These are phyloP conservation scores for Aplodontia rufa DNA, from an alignment of 2,113 vertebrate genomes.

Conservation along the genomic window DNA sequence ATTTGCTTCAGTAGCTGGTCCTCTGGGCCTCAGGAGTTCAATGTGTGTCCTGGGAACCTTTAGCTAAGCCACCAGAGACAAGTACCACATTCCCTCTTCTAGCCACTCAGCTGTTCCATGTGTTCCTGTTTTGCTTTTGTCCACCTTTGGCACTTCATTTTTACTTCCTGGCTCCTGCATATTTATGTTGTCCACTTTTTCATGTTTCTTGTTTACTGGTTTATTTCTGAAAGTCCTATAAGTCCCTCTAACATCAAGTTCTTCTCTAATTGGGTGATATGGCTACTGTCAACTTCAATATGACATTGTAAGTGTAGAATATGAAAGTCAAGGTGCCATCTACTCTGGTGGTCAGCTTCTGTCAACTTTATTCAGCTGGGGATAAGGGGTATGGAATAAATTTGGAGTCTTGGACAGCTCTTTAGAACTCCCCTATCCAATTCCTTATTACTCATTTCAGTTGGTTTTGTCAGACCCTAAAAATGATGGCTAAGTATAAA, in stretches of 20 bases:
- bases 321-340: neutral
- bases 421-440: neutral
- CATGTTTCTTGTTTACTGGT: neutral
- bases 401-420: neutral
- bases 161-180: neutral
- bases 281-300: neutral
- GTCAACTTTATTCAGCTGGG: neutral
- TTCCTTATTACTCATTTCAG: neutral
- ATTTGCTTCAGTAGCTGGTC: neutral
- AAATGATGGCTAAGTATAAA: neutral
- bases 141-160: neutral
- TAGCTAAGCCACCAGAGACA: neutral
- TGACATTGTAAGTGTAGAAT: neutral
- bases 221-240: slow-evolving; percentile 1
- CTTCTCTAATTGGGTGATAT: neutral
- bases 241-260: neutral
- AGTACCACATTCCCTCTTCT: neutral
- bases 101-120: neutral
- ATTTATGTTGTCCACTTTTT: neutral
- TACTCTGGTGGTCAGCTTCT: neutral
- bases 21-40: neutral
- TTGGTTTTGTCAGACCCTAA: neutral
- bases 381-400: neutral
- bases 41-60: neutral
- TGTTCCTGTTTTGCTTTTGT: slow-evolving; percentile 14